A percentile compares a stretch with the other conserved stretches of the same genome.
These are phyloP conservation scores for Hippocampus guttulatus DNA, from an alignment of 2,113 vertebrate species.

Conservation along the genomic window DNA sequence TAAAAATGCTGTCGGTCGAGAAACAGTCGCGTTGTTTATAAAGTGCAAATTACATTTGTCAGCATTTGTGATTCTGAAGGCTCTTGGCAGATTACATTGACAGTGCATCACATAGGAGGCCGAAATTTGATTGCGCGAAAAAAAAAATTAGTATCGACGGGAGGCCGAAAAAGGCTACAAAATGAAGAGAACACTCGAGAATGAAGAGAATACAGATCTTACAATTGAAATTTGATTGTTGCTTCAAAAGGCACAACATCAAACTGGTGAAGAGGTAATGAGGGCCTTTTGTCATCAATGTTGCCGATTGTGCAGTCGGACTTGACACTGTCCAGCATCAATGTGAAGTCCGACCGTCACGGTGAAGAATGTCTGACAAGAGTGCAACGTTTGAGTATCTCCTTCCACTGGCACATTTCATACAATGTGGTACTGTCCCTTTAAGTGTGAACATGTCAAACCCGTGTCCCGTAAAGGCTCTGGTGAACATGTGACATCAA, in stretches of 20 bases:
- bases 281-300: background rate
- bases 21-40: background rate
- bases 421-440: background rate
- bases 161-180: too few species aligned
- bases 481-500: background rate
- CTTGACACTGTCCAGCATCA: background rate
- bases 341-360: background rate
- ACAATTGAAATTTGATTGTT: too few species aligned
- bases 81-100: background rate
- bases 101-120: background rate
- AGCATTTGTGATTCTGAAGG: background rate
- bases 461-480: background rate
- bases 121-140: background rate
- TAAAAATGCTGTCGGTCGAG: background rate
- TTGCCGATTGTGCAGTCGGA: background rate
- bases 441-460: background rate
- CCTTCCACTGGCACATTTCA: background rate
- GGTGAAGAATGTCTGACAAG: background rate
- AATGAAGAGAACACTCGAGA: too few species aligned
- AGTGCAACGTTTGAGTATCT: background rate
- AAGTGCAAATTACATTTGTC: background rate
- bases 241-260: background rate
- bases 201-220: background rate
- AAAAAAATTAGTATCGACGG: too few species aligned
- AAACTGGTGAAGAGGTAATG: background rate